These are phyloP conservation scores for Gobionotothen gibberifrons DNA, from an alignment of 2,797 vertebrate genomes.

Conservation along the genomic window DNA sequence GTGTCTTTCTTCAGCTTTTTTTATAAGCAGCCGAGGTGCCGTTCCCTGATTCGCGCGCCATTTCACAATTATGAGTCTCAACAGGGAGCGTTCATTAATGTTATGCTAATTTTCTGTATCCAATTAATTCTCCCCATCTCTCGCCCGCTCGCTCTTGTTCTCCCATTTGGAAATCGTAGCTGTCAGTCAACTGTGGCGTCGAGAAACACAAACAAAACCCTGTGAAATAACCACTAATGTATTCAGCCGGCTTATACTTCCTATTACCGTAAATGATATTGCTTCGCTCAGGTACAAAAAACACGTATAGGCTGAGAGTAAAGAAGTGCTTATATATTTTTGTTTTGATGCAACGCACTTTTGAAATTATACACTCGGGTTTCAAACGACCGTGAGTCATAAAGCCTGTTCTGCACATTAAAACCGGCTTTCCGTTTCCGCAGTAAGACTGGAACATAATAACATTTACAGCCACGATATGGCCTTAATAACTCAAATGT, in stretches of 20 bases:
- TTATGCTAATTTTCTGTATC: slow-evolving; percentile 88
- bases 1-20: slow-evolving; percentile 71
- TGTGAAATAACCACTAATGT: slow-evolving; percentile 77
- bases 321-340: slow-evolving; percentile 56
- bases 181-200: slow-evolving; percentile 81
- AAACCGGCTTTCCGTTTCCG: slow-evolving; percentile 33
- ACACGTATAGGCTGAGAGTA: slow-evolving; percentile 44
- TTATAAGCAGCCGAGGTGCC: slow-evolving; percentile 77
- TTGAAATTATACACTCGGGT: slow-evolving; percentile 59
- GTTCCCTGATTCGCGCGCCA: slow-evolving; percentile 73
- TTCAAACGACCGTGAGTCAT: slow-evolving; percentile 41
- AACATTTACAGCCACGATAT: slow-evolving; percentile 23
- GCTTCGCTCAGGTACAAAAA: slow-evolving; percentile 61
- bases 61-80: slow-evolving; percentile 86
- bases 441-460: slow-evolving; percentile 20
- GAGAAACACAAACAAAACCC: slow-evolving; percentile 79
- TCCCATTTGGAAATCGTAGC: slow-evolving; percentile 79
- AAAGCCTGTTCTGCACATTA: slow-evolving; percentile 46
- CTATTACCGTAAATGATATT: slow-evolving; percentile 59
- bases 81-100: slow-evolving; percentile 88
- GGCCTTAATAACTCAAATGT: slow-evolving; percentile 36
- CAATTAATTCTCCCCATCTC: slow-evolving; percentile 84
- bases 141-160: slow-evolving; percentile 75
- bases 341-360: slow-evolving; percentile 53
- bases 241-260: slow-evolving; percentile 67